A percentile compares a stretch with the other conserved stretches of the same genome.
phyloP scores from a whole-genome alignment of 53 echinoderm and acorn worm species.

The Echinarachnius parma region DNA sequence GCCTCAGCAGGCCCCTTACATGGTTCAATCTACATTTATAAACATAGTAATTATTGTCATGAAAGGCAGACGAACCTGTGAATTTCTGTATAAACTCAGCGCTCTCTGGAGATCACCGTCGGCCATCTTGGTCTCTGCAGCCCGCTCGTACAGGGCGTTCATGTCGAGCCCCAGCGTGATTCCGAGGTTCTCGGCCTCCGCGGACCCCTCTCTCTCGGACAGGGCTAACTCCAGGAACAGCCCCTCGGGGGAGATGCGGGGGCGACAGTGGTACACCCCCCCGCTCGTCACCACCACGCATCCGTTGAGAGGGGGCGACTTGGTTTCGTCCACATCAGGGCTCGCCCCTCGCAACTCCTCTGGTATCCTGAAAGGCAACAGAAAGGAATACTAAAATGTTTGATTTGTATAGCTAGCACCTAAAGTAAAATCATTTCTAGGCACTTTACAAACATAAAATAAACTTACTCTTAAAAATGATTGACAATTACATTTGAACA shows the following conservation, averaged over 20 bases:
- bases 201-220: constrained; percentile 24
- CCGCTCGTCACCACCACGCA: constrained; percentile 63
- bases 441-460: neutral
- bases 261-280: constrained; percentile 74
- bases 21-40: too few species aligned
- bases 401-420: neutral
- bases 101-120: constrained; percentile 68
- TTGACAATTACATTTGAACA: too few species aligned
- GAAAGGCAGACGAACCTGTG: constrained; percentile 68
- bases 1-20: constrained; percentile 45
- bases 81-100: constrained; percentile 59
- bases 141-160: constrained; percentile 69
- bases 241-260: constrained; percentile 68
- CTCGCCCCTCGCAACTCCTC: neutral
- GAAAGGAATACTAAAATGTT: neutral
- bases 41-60: too few species aligned
- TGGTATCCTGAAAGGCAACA: neutral
- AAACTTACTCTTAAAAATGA: too few species aligned
- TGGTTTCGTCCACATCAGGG: too few species aligned
- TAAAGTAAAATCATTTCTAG: neutral
- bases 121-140: constrained; percentile 72
- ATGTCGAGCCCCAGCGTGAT: constrained; percentile 83
- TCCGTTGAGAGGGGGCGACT: constrained; percentile 52
- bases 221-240: constrained; percentile 70
- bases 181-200: constrained; percentile 82